Conservation (phyloP, 2,888 invertebrate species). For the Eupeodes luniger region DNA sequence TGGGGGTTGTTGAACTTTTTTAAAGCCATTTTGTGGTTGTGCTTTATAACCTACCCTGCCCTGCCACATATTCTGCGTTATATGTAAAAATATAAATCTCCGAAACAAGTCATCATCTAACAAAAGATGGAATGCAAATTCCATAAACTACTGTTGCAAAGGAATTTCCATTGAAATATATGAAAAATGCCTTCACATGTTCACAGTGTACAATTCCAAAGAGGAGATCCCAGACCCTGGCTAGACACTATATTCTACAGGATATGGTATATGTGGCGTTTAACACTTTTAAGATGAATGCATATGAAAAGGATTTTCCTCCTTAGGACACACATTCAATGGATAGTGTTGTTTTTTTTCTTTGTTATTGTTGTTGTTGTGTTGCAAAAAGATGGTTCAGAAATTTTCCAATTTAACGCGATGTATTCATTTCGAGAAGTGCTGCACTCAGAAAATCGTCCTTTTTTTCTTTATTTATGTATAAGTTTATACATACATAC, state of each 20-base stretch:
- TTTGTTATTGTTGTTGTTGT: background rate
- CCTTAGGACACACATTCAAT: slow-evolving; percentile 31
- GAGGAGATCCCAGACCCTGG: slow-evolving; percentile 9
- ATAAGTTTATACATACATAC: no score
- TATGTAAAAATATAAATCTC: slow-evolving; percentile 20
- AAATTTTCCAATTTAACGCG: slow-evolving; percentile 72
- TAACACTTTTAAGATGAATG: slow-evolving; percentile 55
- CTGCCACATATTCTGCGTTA: background rate
- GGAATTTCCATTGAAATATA: slow-evolving; percentile 46
- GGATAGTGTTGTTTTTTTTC: background rate
- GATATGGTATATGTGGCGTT: slow-evolving; percentile 35
- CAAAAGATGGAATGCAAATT: slow-evolving; percentile 40
- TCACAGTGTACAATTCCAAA: background rate
- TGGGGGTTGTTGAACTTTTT: slow-evolving; percentile 28
- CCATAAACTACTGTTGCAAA: slow-evolving; percentile 41
- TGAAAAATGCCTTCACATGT: slow-evolving; percentile 28
- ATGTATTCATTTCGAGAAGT: slow-evolving; percentile 58
- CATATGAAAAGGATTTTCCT: slow-evolving; percentile 48
- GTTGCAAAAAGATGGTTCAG: background rate
- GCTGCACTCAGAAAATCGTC: slow-evolving; percentile 35
- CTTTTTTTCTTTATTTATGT: background rate
- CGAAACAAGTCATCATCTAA: slow-evolving; percentile 23
- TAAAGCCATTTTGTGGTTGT: slow-evolving; percentile 16
- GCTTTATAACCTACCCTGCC: background rate
- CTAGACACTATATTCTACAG: slow-evolving; percentile 30